Percentiles rank a stretch among this genome's conserved stretches.
These are phyloP conservation scores for Pherbina coryleti DNA, from an alignment of 2,888 invertebrate genomes.

Conservation along the genomic window DNA sequence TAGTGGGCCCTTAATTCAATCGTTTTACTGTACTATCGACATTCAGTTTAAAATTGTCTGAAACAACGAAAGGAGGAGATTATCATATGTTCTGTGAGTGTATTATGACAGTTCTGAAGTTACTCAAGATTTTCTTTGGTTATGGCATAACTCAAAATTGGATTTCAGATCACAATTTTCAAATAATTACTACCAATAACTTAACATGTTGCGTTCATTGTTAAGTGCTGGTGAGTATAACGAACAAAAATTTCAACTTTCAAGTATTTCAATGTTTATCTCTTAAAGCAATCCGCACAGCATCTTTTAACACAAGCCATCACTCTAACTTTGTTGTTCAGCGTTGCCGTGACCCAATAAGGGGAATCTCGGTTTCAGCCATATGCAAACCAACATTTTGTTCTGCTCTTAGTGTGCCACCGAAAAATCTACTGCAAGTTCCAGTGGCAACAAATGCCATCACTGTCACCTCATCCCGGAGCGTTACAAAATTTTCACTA, in stretches of 20 bases:
- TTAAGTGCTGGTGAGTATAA: constrained; percentile 56
- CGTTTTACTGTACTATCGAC: no score
- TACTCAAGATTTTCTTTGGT: constrained; percentile 46
- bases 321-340: constrained; percentile 32
- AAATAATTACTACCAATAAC: not conserved
- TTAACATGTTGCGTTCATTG: constrained; percentile 59
- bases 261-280: not conserved
- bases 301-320: constrained; percentile 33
- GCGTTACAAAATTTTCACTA: constrained; percentile 81
- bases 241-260: no score
- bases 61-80: no score
- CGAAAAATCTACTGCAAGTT: constrained; percentile 8
- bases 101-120: no score
- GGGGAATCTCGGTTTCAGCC: constrained; percentile 22
- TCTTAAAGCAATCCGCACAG: constrained; percentile 53
- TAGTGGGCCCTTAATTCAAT: no score
- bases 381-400: constrained; percentile 36
- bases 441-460: constrained; percentile 22
- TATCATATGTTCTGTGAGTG: no score
- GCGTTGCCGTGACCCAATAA: constrained; percentile 46
- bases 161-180: not conserved
- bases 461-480: constrained; percentile 66
- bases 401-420: not conserved
- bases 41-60: no score
- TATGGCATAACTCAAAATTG: constrained; percentile 46